Evolutionary conservation across 2,888 invertebrate species (phyloP).

Genomic region (Hoplodrina ambigua): DNA sequence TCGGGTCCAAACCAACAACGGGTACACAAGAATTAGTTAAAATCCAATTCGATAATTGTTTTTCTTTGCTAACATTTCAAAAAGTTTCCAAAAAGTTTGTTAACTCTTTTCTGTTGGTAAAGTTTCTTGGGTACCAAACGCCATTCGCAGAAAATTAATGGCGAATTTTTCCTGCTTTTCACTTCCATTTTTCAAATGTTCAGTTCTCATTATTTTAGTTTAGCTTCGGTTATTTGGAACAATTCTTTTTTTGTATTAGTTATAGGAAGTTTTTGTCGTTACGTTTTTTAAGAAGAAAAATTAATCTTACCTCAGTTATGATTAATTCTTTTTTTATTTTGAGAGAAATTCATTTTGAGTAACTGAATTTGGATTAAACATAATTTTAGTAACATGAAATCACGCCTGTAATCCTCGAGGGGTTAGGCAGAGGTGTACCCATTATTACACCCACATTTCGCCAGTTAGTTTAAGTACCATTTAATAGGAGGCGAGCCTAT

Average conservation of each 20-base stretch:
- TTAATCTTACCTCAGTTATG: neutral
- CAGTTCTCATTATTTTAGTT: conserved; percentile 65
- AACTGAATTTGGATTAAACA: neutral
- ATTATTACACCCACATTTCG: too few relatives aligned
- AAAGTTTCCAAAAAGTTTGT: conserved; percentile 70
- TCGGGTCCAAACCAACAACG: conserved; percentile 35
- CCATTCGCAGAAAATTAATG: conserved; percentile 86
- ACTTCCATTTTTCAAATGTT: conserved; percentile 73
- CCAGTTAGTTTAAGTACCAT: too few relatives aligned
- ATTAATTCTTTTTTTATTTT: conserved; percentile 3
- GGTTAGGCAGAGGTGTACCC: too few relatives aligned
- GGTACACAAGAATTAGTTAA: conserved; percentile 67
- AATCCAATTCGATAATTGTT: conserved; percentile 79
- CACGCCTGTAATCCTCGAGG: too few relatives aligned
- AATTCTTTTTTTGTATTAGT: conserved; percentile 47
- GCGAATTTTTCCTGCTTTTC: conserved; percentile 68
- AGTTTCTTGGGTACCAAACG: conserved; percentile 75
- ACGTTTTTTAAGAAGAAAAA: neutral
- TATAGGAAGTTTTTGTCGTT: conserved; percentile 19
- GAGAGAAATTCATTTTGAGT: neutral
- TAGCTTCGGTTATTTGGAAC: conserved; percentile 47
- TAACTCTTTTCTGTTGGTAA: conserved; percentile 79
- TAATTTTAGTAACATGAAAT: neutral
- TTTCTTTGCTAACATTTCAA: conserved; percentile 75
- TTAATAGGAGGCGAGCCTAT: too few relatives aligned